Conservation (phyloP, 2,113 vertebrate species). For the Colaptes auratus region DNA sequence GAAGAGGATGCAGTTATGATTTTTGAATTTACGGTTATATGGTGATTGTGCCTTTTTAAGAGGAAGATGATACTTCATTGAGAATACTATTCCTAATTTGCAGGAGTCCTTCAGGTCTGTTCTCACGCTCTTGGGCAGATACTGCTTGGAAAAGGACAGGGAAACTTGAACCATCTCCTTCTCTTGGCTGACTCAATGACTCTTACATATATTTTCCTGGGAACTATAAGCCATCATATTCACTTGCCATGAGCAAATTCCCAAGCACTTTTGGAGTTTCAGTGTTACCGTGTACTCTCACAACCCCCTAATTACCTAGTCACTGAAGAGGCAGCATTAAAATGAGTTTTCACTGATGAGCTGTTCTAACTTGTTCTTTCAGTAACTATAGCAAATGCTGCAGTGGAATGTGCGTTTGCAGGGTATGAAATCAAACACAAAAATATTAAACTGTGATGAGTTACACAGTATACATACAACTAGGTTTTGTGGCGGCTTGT, state of each 20-base stretch:
- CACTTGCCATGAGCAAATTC: conserved; percentile 38
- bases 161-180: conserved; percentile 26
- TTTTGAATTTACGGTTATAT: not conserved
- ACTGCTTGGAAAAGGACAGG: not conserved
- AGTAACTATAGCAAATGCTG: not conserved
- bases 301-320: conserved; percentile 39
- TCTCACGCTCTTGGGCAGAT: not conserved
- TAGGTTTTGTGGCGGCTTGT: no score
- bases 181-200: conserved; percentile 32
- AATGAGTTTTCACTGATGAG: conserved; percentile 44
- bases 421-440: conserved; percentile 46
- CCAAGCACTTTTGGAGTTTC: conserved; percentile 1
- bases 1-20: not conserved
- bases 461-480: not conserved
- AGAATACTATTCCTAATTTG: not conserved
- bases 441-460: conserved; percentile 31
- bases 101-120: not conserved
- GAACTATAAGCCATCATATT: not conserved
- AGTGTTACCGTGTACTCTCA: not conserved
- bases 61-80: not conserved
- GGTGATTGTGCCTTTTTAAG: no score
- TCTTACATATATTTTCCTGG: conserved; percentile 61
- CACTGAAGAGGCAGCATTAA: not conserved
- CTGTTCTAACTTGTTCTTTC: conserved; percentile 73
- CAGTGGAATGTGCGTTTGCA: conserved; percentile 66